Base-by-base conservation (phyloP, 2,888 invertebrate species). In the Amphipyra berbera region DNA sequence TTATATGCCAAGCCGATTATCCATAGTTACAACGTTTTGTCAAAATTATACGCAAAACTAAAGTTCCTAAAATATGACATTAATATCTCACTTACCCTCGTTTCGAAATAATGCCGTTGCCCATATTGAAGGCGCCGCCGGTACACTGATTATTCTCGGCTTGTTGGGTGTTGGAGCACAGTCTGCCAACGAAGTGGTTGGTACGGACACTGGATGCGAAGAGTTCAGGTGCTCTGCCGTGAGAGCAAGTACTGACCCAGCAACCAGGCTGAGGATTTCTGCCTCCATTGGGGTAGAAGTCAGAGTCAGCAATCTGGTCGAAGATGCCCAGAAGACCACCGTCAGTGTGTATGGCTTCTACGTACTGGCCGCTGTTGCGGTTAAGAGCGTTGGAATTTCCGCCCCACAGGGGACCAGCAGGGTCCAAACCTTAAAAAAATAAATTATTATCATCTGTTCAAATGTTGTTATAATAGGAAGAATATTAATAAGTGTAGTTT, bases 221-320 rank as follows among this genome's bases (percentile, higher is more conserved):
- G 0, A 91, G 62, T 21, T 89, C 78, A 12, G 76, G 77, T 0
- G 89, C 84, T 2, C 92, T 87, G 21, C 88, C 67, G 73, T 94
- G 93, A 0, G 91, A 90, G 76, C 94, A 94, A 1, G 82, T 82
- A 66, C 83, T 88, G 44, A 81, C 12, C 57, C 64, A 68, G 68
- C 94, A 94, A 1, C 93, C 92, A 0, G 93, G 93, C 69, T 93
- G 93, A 3, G 85, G 83, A 69, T 85, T 83, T 6, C 83, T 84
- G 45, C 92, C 93, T 0, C 92, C 93, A 68, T 94, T 94, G 6
- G 92, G 91, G 74, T 93, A 95, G 81, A 93, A 94, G 77, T 93
- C 90, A 10, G 86, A 82, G 46, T 91, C 42, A 6, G 83, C 89
- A 33, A 90, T 84, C 1, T 82, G 80, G 52, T 88, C 79, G 57